These are phyloP conservation scores for Scaptomyza tumidula DNA, from an alignment of 2,888 invertebrate species.

Conservation along the genomic window DNA sequence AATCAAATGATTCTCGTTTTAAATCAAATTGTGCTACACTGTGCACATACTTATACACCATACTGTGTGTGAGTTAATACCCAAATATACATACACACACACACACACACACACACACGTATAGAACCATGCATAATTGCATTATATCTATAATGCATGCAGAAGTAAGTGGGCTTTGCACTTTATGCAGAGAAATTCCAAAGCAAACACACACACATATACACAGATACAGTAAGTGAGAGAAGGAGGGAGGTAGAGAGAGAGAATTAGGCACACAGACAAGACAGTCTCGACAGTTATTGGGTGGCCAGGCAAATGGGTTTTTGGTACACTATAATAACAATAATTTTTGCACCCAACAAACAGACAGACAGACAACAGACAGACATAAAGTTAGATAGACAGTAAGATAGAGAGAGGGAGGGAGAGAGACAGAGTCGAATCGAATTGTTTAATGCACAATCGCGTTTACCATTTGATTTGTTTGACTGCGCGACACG, in stretches of 20 bases:
- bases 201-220: slow-evolving; percentile 3
- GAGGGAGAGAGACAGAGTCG: slow-evolving; percentile 9
- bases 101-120: not conserved
- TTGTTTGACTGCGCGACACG: slow-evolving; percentile 70
- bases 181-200: slow-evolving; percentile 38
- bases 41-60: slow-evolving; percentile 8
- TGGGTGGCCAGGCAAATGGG: slow-evolving; percentile 53
- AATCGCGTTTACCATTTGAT: slow-evolving; percentile 60
- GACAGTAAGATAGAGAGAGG: not conserved
- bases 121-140: slow-evolving; percentile 11
- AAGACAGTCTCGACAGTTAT: slow-evolving; percentile 34
- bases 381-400: not conserved
- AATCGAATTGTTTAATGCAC: slow-evolving; percentile 49
- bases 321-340: slow-evolving; percentile 51
- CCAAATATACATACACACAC: not conserved
- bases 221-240: not conserved
- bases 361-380: not conserved
- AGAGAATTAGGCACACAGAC: slow-evolving; percentile 10
- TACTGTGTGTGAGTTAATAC: slow-evolving; percentile 13
- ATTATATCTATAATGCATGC: slow-evolving; percentile 25
- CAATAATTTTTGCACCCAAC: slow-evolving; percentile 55
- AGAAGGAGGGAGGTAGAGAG: not conserved
- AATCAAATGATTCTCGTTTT: not conserved
- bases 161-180: slow-evolving; percentile 35
- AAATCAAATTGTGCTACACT: not conserved